A percentile compares a stretch with the other conserved stretches of the same genome.
phyloP scores from a whole-genome alignment of 2,888 invertebrate genomes.

The Exocentrus adspersus region DNA sequence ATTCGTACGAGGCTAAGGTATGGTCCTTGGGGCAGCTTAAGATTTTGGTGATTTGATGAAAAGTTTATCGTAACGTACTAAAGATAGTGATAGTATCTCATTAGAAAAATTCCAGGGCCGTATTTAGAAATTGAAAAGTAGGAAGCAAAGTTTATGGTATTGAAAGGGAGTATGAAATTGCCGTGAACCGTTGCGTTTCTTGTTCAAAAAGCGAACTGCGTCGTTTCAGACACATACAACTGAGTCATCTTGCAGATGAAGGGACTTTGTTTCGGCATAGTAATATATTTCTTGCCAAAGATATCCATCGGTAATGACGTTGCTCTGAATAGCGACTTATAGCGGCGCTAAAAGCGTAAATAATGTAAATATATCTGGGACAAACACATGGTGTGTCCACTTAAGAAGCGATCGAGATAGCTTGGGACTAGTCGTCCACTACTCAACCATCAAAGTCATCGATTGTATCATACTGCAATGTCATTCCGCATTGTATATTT shows the following conservation, averaged over 20 bases:
- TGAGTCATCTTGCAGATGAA: conserved; percentile 22
- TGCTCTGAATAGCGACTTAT: conserved; percentile 22
- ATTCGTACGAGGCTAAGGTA: too few species aligned
- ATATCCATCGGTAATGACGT: conserved; percentile 21
- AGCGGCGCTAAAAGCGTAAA: conserved; percentile 43
- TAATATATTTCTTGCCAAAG: conserved; percentile 9
- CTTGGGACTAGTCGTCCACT: conserved; percentile 44
- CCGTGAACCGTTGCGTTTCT: too few species aligned
- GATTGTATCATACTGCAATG: conserved; percentile 57
- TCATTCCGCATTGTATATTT: conserved; percentile 55
- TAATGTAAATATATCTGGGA: conserved; percentile 54
- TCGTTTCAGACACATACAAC: conserved; percentile 3
- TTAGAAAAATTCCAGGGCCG: too few species aligned
- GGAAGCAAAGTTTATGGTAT: too few species aligned
- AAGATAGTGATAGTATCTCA: too few species aligned
- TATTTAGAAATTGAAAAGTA: too few species aligned
- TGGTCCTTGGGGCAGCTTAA: too few species aligned
- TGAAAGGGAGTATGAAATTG: too few species aligned
- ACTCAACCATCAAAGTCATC: conserved; percentile 51
- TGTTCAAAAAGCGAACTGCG: neutral
- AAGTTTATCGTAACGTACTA: too few species aligned
- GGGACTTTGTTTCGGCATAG: conserved; percentile 25
- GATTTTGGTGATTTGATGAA: too few species aligned
- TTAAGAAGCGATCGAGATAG: conserved; percentile 59
- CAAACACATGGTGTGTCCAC: conserved; percentile 55